Conservation (phyloP, 2,888 invertebrate species). For the Agrochola lota region DNA sequence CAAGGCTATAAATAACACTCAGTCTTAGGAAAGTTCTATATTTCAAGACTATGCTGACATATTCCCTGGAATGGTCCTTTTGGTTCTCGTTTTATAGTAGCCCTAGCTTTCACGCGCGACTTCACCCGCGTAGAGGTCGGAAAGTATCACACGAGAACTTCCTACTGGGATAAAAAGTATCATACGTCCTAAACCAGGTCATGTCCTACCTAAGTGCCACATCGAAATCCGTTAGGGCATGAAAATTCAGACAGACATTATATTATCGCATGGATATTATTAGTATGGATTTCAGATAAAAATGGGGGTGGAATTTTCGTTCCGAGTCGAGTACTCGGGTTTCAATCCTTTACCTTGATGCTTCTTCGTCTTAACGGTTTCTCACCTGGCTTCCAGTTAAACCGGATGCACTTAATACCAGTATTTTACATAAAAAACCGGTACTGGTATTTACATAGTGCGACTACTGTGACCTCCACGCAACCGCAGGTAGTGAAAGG, state of each 20-base stretch:
- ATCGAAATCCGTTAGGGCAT: not conserved
- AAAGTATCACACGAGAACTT: not conserved
- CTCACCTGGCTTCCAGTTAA: no score
- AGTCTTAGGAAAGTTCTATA: conserved; percentile 18
- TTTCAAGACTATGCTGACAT: conserved; percentile 25
- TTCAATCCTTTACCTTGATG: not conserved
- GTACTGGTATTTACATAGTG: no score
- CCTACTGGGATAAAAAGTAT: not conserved
- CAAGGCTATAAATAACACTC: conserved; percentile 30
- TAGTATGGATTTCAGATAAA: not conserved
- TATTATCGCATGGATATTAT: not conserved
- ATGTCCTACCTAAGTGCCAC: not conserved
- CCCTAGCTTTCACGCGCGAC: not conserved
- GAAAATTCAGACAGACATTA: not conserved
- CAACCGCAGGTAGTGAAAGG: no score
- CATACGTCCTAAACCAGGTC: not conserved
- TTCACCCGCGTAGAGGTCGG: not conserved
- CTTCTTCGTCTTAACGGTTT: not conserved
- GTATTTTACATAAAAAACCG: no score
- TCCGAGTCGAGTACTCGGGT: not conserved
- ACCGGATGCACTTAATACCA: no score
- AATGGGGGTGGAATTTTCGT: not conserved
- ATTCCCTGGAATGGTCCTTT: not conserved
- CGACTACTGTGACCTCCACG: no score
- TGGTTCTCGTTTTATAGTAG: not conserved